These are phyloP conservation scores for Conus ventricosus DNA, from an alignment of 1,140 invertebrate species.

Conservation along the genomic window DNA sequence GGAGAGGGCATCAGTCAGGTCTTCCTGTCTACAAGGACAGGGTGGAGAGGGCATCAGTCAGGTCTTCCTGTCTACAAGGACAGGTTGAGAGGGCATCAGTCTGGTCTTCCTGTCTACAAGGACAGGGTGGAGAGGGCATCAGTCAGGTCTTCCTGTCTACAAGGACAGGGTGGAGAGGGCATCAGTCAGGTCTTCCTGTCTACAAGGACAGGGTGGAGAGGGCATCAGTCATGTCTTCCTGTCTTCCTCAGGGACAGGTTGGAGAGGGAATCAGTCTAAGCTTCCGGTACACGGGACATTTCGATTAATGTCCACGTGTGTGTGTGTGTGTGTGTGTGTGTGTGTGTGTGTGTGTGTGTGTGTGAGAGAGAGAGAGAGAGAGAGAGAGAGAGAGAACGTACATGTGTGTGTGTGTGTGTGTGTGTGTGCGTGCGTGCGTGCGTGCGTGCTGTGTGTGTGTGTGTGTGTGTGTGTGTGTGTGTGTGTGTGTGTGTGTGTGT, in stretches of 20 bases:
- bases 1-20: not conserved
- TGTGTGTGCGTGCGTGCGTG: not conserved
- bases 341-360: not conserved
- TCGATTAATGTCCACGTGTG: not conserved
- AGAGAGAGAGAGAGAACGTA: too few relatives aligned
- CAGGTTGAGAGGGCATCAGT: not conserved
- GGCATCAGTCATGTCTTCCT: too few relatives aligned
- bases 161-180: not conserved
- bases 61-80: too few relatives aligned
- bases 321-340: not conserved
- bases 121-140: not conserved
- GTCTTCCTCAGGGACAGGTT: too few relatives aligned
- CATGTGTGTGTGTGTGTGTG: not conserved
- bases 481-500: constrained; percentile 1
- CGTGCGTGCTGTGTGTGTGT: not conserved
- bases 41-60: too few relatives aligned
- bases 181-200: not conserved
- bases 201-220: not conserved
- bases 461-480: not conserved
- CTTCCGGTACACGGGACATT: not conserved
- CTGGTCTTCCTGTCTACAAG: not conserved
- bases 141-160: too few relatives aligned
- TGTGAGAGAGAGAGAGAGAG: not conserved
- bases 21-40: not conserved
- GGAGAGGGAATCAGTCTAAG: not conserved